Evolutionary conservation across 2,888 invertebrate genomes (phyloP).

Genomic region (Eupithecia pulchellata): DNA sequence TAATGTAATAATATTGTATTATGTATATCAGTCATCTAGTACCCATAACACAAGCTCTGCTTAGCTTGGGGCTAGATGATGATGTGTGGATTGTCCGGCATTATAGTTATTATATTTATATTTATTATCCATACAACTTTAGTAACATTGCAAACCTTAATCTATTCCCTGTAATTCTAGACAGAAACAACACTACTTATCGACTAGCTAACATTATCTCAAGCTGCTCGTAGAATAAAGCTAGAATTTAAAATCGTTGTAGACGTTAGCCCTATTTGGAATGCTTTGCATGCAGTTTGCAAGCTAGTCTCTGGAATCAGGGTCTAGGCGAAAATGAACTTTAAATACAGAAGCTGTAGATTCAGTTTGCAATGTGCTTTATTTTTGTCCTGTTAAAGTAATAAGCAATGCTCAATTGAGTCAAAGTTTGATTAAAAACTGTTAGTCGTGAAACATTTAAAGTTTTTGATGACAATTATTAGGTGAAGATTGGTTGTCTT

Average conservation of each 20-base stretch:
- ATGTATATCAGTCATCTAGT: too few species aligned
- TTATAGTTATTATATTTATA: too few species aligned
- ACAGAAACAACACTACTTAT: conserved; percentile 50
- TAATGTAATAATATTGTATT: too few species aligned
- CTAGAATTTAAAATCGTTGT: conserved; percentile 64
- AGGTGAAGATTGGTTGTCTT: background rate
- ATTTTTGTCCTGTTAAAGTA: background rate
- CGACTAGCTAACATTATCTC: conserved; percentile 57
- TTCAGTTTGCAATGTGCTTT: background rate
- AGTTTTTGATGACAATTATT: too few species aligned
- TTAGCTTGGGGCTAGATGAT: too few species aligned
- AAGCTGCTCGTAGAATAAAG: conserved; percentile 49
- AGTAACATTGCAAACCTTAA: background rate
- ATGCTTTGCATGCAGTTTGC: conserved; percentile 60
- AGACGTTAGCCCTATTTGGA: conserved; percentile 60
- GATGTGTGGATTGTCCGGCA: too few species aligned
- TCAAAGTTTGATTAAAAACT: too few species aligned
- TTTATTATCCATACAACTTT: too few species aligned
- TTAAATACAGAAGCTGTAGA: background rate
- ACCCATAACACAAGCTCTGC: too few species aligned
- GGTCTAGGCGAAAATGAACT: conserved; percentile 1
- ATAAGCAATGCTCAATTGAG: background rate
- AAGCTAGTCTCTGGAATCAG: conserved; percentile 1
- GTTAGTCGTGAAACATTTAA: background rate
- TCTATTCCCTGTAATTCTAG: conserved; percentile 14